Conservation (phyloP, 2,888 invertebrate species). For the Leucoptera coffeella region DNA sequence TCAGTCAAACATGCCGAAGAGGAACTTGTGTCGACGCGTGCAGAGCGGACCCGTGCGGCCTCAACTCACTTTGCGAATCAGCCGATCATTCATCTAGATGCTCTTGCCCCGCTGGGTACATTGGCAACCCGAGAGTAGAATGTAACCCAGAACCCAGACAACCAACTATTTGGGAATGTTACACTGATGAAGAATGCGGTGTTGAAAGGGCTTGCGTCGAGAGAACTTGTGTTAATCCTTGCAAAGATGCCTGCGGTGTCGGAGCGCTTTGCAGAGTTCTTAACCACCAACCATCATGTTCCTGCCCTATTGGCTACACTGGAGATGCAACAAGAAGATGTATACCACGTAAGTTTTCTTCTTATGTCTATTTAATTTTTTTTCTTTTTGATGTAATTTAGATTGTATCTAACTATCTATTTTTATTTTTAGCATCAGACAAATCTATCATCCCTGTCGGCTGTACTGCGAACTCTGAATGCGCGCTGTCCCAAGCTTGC, state of each 20-base stretch:
- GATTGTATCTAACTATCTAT: slow-evolving; percentile 4
- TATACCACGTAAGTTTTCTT: slow-evolving; percentile 72
- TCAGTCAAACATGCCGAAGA: slow-evolving; percentile 66
- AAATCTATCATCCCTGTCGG: slow-evolving; percentile 55
- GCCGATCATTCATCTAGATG: slow-evolving; percentile 71
- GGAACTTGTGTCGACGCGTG: slow-evolving; percentile 78
- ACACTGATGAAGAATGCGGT: slow-evolving; percentile 70
- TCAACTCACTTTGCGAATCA: slow-evolving; percentile 76
- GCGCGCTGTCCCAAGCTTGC: slow-evolving; percentile 76
- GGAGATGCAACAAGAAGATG: slow-evolving; percentile 70
- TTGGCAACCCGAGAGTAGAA: slow-evolving; percentile 73
- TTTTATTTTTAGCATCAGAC: slow-evolving; percentile 38
- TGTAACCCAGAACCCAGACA: slow-evolving; percentile 55
- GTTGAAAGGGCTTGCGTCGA: slow-evolving; percentile 70
- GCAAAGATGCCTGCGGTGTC: slow-evolving; percentile 66
- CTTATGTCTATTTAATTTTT: too few relatives aligned
- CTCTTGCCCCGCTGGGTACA: slow-evolving; percentile 70
- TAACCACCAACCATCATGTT: slow-evolving; percentile 69
- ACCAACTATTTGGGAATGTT: slow-evolving; percentile 60
- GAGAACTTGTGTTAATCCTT: slow-evolving; percentile 74
- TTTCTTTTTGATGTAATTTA: slow-evolving; percentile 1
- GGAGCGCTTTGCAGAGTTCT: slow-evolving; percentile 80
- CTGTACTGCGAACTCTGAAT: slow-evolving; percentile 75
- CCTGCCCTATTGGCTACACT: slow-evolving; percentile 71
- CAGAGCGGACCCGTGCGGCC: slow-evolving; percentile 68